These are phyloP conservation scores for Ascidia mentula DNA, from an alignment of 23 tunicate genomes.

Conservation along the genomic window DNA sequence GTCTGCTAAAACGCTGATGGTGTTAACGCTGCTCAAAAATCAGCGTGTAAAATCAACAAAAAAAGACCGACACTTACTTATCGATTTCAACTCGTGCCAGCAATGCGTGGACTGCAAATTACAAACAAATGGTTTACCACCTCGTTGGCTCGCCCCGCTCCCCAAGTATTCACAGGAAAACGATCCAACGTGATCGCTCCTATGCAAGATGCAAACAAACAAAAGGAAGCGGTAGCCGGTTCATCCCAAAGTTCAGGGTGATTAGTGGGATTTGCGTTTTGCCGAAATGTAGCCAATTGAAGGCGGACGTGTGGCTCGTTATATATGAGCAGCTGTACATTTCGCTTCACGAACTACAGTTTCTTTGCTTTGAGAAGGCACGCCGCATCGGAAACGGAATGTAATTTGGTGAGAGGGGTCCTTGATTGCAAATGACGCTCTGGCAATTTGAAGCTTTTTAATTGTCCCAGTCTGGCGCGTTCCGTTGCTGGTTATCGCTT, in stretches of 20 bases:
- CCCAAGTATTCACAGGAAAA: background rate
- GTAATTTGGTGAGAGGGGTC: background rate
- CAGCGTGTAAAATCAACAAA: too few species aligned
- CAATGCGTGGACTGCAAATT: background rate
- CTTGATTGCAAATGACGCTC: background rate
- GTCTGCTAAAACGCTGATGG: too few species aligned
- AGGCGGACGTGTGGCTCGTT: background rate
- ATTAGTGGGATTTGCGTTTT: slow-evolving; percentile 7
- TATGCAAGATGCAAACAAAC: background rate
- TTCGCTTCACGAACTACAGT: background rate
- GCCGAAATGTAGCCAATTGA: background rate
- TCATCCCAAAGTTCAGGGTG: slow-evolving; percentile 4
- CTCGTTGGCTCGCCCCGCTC: background rate
- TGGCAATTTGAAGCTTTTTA: background rate
- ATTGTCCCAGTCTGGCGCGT: background rate
- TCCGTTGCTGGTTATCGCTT: too few species aligned
- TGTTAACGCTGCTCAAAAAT: too few species aligned
- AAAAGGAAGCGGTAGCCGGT: background rate
- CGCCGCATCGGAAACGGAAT: background rate
- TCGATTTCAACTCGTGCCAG: too few species aligned
- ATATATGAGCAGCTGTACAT: background rate
- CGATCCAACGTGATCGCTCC: background rate
- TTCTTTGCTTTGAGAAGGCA: background rate
- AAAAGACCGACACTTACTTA: too few species aligned
- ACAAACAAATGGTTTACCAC: background rate